Conservation (phyloP, 2,113 vertebrate genomes). For the Sardina pilchardus region DNA sequence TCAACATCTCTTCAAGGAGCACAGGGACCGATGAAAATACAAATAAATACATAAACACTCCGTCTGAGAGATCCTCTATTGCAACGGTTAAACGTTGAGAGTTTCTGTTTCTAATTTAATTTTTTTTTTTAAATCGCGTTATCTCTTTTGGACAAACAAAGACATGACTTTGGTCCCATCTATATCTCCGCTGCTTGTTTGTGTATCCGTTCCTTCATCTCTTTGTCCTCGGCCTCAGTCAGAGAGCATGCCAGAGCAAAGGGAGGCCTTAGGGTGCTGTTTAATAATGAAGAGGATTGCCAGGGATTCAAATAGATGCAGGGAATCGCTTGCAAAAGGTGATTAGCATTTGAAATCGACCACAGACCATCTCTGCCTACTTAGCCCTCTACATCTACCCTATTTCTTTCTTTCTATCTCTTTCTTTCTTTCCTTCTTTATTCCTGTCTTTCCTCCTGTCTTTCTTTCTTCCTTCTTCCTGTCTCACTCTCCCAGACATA, state of each 20-base stretch:
- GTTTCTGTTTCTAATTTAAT: background rate
- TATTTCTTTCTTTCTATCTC: background rate
- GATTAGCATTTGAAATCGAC: slow-evolving; percentile 51
- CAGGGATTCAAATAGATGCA: slow-evolving; percentile 51
- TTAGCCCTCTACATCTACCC: background rate
- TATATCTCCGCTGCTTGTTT: background rate
- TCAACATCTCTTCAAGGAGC: slow-evolving; percentile 24
- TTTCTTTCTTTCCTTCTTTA: background rate
- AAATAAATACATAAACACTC: background rate
- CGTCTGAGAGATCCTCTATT: background rate
- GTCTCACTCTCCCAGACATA: background rate
- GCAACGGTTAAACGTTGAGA: background rate
- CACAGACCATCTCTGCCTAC: background rate
- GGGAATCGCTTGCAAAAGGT: slow-evolving; percentile 50
- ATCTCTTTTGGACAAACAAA: background rate
- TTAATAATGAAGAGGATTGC: slow-evolving; percentile 52
- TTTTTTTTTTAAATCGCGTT: slow-evolving; percentile 3
- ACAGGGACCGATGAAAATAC: slow-evolving; percentile 7
- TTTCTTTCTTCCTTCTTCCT: slow-evolving; percentile 13
- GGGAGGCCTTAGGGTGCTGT: slow-evolving; percentile 20
- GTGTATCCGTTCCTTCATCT: slow-evolving; percentile 4
- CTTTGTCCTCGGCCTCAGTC: slow-evolving; percentile 24
- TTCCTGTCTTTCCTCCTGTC: background rate
- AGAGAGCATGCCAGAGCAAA: slow-evolving; percentile 13
- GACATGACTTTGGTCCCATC: background rate